Conservation (phyloP, 2,113 vertebrate genomes). For the Macquaria ambigua region DNA sequence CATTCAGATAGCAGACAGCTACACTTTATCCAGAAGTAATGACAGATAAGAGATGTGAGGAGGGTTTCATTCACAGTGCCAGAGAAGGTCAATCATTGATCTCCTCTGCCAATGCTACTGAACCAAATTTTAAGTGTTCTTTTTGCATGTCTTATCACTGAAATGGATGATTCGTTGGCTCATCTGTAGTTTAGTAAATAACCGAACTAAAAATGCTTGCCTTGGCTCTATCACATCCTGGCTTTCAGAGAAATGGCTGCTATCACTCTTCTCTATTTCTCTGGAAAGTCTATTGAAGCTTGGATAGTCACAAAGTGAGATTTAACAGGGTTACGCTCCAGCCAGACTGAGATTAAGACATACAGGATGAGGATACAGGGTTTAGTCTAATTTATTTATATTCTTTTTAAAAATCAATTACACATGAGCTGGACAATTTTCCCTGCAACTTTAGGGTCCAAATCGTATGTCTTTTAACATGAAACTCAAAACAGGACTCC, state of each 20-base stretch:
- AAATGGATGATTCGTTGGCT: background rate
- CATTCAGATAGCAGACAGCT: slow-evolving; percentile 15
- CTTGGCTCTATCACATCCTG: background rate
- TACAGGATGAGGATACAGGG: background rate
- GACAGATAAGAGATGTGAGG: slow-evolving; percentile 3
- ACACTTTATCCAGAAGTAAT: slow-evolving; percentile 11
- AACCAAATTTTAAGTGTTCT: background rate
- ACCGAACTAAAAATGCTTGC: background rate
- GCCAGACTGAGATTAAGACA: slow-evolving; percentile 10
- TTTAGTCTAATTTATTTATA: background rate
- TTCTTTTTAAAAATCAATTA: background rate
- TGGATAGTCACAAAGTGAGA: background rate
- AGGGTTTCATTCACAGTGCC: slow-evolving; percentile 6
- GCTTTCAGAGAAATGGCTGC: background rate
- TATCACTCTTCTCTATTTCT: background rate
- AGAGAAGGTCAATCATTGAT: background rate
- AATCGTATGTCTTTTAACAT: background rate
- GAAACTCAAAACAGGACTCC: background rate
- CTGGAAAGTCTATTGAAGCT: background rate
- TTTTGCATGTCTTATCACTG: background rate
- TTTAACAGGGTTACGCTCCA: background rate
- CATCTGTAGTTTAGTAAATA: slow-evolving; percentile 8
- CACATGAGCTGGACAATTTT: background rate
- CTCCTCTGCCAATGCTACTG: background rate
- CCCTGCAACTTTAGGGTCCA: background rate